Evolutionary conservation across 2,797 vertebrate genomes (phyloP).

Genomic region (Pangasius macronema): DNA sequence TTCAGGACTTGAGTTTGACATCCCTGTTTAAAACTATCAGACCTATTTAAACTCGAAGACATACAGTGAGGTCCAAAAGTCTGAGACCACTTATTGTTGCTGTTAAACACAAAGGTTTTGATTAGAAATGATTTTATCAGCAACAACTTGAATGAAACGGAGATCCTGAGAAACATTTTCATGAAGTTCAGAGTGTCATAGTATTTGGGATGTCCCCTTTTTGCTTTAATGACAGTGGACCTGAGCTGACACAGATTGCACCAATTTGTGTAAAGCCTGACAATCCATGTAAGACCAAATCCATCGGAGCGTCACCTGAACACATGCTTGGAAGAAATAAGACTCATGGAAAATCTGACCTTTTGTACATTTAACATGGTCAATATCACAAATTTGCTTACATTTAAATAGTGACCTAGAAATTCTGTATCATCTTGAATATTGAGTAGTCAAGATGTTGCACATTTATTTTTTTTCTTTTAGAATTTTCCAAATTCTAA

Average conservation of each 20-base stretch:
- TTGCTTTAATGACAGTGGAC: neutral
- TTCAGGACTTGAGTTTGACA: slow-evolving; percentile 5
- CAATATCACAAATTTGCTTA: neutral
- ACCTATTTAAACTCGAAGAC: neutral
- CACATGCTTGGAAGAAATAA: neutral
- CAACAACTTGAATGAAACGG: neutral
- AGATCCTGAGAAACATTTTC: neutral
- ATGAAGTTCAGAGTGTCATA: neutral
- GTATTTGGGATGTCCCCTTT: neutral
- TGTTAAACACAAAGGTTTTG: neutral
- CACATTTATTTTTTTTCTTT: neutral
- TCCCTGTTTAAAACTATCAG: neutral
- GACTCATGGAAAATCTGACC: neutral
- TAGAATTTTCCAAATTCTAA: neutral
- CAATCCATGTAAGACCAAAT: neutral
- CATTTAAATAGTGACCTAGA: neutral
- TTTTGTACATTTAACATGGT: neutral
- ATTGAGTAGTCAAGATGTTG: neutral
- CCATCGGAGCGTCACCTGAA: neutral
- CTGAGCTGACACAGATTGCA: neutral
- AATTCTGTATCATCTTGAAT: neutral
- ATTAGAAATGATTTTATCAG: neutral
- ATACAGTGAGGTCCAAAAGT: neutral
- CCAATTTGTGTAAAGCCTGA: neutral
- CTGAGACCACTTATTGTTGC: neutral